These are phyloP conservation scores for Cyphomyrus plagiostoma DNA, from an alignment of 2,113 vertebrate genomes.

Conservation along the genomic window DNA sequence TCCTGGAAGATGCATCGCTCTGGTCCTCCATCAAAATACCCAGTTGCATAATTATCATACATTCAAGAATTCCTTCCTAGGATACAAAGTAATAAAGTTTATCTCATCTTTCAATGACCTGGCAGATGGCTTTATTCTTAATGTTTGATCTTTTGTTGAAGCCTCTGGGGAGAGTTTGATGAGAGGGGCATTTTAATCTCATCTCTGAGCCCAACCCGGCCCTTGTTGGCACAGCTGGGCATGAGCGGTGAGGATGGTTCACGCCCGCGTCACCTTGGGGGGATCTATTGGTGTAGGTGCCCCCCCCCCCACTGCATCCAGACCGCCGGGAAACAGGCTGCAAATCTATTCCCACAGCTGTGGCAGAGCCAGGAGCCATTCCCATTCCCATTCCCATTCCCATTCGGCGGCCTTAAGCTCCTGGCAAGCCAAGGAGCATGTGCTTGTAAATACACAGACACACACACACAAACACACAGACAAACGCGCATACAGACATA, in stretches of 20 bases:
- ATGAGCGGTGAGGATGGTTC: background rate
- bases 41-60: background rate
- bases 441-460: background rate
- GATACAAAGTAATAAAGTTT: background rate
- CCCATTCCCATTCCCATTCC: no score
- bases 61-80: background rate
- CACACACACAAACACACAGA: no score
- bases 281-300: background rate
- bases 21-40: background rate
- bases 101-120: background rate
- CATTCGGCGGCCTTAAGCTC: background rate
- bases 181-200: background rate
- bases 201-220: background rate
- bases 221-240: background rate
- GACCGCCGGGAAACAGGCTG: background rate
- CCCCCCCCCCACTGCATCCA: background rate
- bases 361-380: background rate
- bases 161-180: background rate
- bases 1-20: background rate
- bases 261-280: background rate
- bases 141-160: background rate
- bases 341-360: background rate
- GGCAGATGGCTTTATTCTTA: background rate
- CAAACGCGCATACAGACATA: fast-evolving
- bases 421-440: background rate